Evolutionary conservation across 2,113 vertebrate species (phyloP), one percentile per base, ranked within the genome.

Genomic region (Notiomystis cincta): DNA sequence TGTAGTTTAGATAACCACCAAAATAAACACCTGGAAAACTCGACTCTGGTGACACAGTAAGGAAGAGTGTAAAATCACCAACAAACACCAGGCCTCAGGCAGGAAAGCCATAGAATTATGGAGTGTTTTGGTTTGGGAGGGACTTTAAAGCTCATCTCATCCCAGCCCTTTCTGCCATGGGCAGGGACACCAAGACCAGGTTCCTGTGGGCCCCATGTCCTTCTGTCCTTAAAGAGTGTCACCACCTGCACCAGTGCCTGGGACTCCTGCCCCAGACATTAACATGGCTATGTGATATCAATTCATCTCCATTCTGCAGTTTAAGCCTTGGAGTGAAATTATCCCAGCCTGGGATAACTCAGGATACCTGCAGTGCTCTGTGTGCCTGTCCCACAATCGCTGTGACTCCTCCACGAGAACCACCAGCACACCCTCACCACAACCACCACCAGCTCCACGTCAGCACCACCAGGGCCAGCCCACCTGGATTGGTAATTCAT

Each of bases 331-430:
- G 24, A 86, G 24, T 8, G 27, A 56, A 67, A 47, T n/a, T n/a
- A n/a, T 3, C 44, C 72, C 54, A 67, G 77, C 37, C 33, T 10
- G 0, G 3, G 38, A 12, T 37, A 60, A 22, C 31, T 19, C 28
- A 0, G 28, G 27, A 5, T 45, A 11, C 9, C 7, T 67, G 2
- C 76, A 54, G 31, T 11, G 18, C 9, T 28, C 60, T 9, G 25
- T 9, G 25, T 15, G 65, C 45, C 75, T 21, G 40, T 31, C 81
- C 81, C 3, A 21, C 56, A 12, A 0, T 0, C 7, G 0, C 75
- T 0, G 0, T 13, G 23, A 53, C 45, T 25, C 67, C 53, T 25
- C 47, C 28, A 9, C 0, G 0, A 45, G 50, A 24, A 11, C 15
- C 21, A 7, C 20, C 58, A 58, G n/a, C 13, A 3, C 31, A 28